Conservation (phyloP, 2,888 invertebrate species). For the Thumatha senex region DNA sequence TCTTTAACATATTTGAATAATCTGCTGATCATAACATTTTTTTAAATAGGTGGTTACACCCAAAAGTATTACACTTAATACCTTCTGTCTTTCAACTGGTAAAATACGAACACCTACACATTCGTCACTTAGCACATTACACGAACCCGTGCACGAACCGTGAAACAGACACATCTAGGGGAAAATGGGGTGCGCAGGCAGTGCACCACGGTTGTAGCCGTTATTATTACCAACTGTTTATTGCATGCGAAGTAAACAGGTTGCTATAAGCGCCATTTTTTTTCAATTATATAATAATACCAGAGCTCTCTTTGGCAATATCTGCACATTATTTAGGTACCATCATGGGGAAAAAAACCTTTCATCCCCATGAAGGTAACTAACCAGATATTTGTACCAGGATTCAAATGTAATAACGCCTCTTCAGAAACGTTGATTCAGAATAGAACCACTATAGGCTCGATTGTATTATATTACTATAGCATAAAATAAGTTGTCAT, state of each 20-base stretch:
- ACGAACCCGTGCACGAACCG: constrained; percentile 20
- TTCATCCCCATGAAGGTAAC: no score
- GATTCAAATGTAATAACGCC: no score
- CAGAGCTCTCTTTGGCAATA: neutral
- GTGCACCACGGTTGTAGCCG: constrained; percentile 37
- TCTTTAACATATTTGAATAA: neutral
- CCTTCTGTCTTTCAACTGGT: neutral
- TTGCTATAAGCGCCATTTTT: constrained; percentile 19
- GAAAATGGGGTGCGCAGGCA: constrained; percentile 25
- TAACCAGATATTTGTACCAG: no score
- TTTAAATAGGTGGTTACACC: no score
- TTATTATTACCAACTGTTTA: constrained; percentile 46
- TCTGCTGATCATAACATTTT: no score
- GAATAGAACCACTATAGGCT: no score
- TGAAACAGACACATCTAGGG: constrained; percentile 19
- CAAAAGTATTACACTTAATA: neutral
- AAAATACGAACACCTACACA: neutral
- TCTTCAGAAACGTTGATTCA: no score
- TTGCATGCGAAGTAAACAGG: constrained; percentile 19
- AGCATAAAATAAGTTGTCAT: no score
- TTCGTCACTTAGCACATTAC: constrained; percentile 7
- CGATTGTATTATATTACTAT: no score
- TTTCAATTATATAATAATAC: neutral
- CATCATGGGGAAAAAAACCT: no score
- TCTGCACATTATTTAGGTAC: no score